Evolutionary conservation across 2,888 invertebrate genomes (phyloP).

Genomic region (Tipula confusa): DNA sequence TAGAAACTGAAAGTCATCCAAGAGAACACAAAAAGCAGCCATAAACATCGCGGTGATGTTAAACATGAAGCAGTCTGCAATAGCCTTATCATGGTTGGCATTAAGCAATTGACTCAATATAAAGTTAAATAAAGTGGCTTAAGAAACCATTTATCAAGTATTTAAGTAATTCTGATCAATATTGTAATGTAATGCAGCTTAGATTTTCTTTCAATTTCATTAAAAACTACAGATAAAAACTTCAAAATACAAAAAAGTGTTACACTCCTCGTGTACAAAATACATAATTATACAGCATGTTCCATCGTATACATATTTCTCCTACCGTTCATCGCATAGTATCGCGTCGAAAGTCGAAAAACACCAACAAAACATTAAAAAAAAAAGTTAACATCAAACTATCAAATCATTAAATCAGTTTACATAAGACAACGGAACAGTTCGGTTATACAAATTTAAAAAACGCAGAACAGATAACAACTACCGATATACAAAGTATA

Average conservation of each 20-base stretch:
- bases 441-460: not conserved
- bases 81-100: no score
- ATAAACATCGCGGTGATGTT: no score
- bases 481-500: not conserved
- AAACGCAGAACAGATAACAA: not conserved
- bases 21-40: no score
- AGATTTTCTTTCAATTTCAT: not conserved
- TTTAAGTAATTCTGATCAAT: no score
- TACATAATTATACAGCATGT: not conserved
- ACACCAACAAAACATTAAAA: not conserved
- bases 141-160: no score
- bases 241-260: not conserved
- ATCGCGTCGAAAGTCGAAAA: not conserved
- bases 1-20: no score
- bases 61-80: no score
- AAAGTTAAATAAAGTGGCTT: no score
- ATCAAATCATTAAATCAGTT: no score
- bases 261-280: not conserved
- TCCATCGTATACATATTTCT: not conserved
- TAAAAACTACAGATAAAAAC: not conserved
- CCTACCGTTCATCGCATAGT: not conserved
- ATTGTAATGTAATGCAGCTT: no score
- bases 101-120: no score
- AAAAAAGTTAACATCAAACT: not conserved
- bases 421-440: not conserved